Evolutionary conservation across 92 coral and sea anemone species (phyloP).

Genomic region (Parazoanthus darwini): DNA sequence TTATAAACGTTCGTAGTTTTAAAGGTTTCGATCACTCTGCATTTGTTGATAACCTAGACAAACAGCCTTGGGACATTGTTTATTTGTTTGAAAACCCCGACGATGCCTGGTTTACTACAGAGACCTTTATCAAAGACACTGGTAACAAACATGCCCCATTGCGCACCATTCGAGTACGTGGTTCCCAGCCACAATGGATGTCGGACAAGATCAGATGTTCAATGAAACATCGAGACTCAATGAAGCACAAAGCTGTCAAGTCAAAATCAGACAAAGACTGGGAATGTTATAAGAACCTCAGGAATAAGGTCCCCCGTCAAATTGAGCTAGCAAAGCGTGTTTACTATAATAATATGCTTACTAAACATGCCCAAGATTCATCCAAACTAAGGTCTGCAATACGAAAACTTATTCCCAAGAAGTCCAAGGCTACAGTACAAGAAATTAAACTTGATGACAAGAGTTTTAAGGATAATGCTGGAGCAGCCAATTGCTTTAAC

Average conservation of each 20-base stretch:
- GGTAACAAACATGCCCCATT: slow-evolving; percentile 53
- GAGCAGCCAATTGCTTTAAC: slow-evolving; percentile 16
- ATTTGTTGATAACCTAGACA: slow-evolving; percentile 34
- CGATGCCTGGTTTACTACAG: slow-evolving; percentile 59
- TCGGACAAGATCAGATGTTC: slow-evolving; percentile 49
- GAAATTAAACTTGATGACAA: neutral
- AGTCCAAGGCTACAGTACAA: slow-evolving; percentile 17
- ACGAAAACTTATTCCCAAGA: no score
- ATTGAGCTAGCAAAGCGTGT: no score
- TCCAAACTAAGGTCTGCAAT: no score
- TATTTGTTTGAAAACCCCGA: slow-evolving; percentile 50
- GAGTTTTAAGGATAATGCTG: slow-evolving; percentile 9
- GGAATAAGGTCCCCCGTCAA: no score
- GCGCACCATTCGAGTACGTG: slow-evolving; percentile 53
- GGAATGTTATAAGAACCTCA: no score
- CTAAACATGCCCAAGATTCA: no score
- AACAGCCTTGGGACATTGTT: slow-evolving; percentile 48
- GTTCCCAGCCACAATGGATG: slow-evolving; percentile 62
- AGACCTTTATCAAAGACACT: slow-evolving; percentile 40
- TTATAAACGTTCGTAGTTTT: slow-evolving; percentile 49
- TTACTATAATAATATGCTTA: no score
- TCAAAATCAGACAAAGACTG: no score
- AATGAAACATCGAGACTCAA: slow-evolving; percentile 46
- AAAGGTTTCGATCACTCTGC: slow-evolving; percentile 43
- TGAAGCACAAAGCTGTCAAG: slow-evolving; percentile 51